These are phyloP conservation scores for Centropus unirufus DNA, from an alignment of 2,113 vertebrate species.

Conservation along the genomic window DNA sequence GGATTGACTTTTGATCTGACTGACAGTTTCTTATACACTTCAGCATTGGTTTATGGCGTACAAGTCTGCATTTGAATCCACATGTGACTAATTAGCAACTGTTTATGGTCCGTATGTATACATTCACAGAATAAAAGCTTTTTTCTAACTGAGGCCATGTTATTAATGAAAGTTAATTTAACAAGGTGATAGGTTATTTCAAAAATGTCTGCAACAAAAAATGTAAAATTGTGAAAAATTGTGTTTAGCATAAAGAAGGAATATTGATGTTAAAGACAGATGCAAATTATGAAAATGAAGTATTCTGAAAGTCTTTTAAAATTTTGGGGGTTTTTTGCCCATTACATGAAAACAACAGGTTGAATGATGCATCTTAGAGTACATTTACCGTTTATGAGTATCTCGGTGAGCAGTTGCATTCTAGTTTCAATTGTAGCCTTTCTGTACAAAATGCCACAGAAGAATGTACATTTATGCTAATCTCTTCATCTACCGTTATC, in stretches of 20 bases:
- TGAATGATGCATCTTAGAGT: fast-evolving
- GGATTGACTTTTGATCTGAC: conserved; percentile 86
- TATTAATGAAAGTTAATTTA: conserved; percentile 77
- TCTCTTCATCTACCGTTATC: not conserved
- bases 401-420: not conserved
- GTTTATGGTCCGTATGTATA: conserved; percentile 76
- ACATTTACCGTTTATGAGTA: not conserved
- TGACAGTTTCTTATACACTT: conserved; percentile 86
- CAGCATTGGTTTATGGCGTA: conserved; percentile 79
- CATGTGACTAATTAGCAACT: conserved; percentile 83
- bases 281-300: not conserved
- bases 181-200: conserved; percentile 55
- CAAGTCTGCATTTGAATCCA: conserved; percentile 74
- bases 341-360: not conserved
- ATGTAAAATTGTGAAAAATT: not conserved
- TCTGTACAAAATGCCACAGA: not conserved
- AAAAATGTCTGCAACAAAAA: not conserved
- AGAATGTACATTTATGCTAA: not conserved
- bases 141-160: not conserved
- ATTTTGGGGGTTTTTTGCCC: no score
- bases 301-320: not conserved
- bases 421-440: not conserved
- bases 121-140: conserved; percentile 60
- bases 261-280: not conserved
- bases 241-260: not conserved